Evolutionary conservation across 2,113 vertebrate species (phyloP).

Genomic region (Oreochromis aureus): DNA sequence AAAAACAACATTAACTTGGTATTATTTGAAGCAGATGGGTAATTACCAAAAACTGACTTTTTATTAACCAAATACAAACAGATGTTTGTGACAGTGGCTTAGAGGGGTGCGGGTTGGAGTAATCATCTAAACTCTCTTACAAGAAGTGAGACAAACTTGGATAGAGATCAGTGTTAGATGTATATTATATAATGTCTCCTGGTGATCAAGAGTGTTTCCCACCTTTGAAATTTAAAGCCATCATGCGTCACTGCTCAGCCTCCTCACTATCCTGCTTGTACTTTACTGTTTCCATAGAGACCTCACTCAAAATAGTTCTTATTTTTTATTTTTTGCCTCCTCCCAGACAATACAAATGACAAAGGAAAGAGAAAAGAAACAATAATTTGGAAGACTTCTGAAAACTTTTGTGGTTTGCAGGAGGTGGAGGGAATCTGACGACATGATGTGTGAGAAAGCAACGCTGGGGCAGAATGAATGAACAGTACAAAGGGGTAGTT

Average conservation of each 20-base stretch:
- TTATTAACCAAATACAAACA: not conserved
- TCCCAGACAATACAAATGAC: conserved; percentile 20
- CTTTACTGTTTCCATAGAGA: conserved; percentile 63
- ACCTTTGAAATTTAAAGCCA: not conserved
- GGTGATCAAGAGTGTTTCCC: not conserved
- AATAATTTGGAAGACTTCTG: not conserved
- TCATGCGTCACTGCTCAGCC: not conserved
- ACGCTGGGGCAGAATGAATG: not conserved
- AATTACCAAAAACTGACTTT: not conserved
- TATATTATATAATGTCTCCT: not conserved
- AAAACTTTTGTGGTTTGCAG: not conserved
- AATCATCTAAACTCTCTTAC: not conserved
- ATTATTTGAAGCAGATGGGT: not conserved
- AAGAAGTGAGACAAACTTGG: not conserved
- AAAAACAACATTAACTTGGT: not conserved
- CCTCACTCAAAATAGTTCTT: conserved; percentile 58
- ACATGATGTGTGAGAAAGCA: not conserved
- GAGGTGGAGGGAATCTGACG: not conserved
- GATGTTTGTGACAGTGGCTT: not conserved
- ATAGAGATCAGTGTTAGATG: not conserved
- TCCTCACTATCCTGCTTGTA: not conserved
- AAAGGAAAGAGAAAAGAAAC: not conserved
- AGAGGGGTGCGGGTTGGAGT: not conserved
- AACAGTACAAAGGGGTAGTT: not conserved
- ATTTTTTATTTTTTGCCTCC: conserved; percentile 6